Evolutionary conservation across 2,797 vertebrate species (phyloP), one percentile per base, ranked within the genome.

Genomic region (Alcedo atthis): DNA sequence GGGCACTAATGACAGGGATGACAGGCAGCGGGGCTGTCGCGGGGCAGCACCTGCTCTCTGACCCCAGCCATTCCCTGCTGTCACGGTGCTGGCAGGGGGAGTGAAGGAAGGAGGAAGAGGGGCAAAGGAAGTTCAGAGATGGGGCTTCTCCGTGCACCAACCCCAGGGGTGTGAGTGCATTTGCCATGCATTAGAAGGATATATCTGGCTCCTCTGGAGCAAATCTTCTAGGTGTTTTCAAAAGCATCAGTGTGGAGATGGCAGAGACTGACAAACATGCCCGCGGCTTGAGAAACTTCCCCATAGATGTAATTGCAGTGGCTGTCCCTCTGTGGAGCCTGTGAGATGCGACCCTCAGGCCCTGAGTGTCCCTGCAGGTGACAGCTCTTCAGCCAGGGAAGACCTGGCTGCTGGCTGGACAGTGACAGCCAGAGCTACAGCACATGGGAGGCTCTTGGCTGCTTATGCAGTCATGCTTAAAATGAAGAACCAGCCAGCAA

Each of bases 301-400:
- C 3, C 3, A 5, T 40, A 57, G 59, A 53, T 28, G 32, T 22
- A 33, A 43, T 16, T 70, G 26, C n/a, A 80, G 4, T 40, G 22
- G 26, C 67, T 71, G 14, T 46, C 33, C 21, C 75, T 35, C n/a
- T 10, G 51, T 17, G 25, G 10, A 14, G 2, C 18, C 20, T 22
- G 37, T 0, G 0, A 49, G 33, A 5, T 28, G 51, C 40, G 59
- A 22, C 10, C 9, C 5, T 8, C 1, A 1, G 24, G 20, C 59
- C 66, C 57, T 24, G n/a, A 57, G 51, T 2, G 3, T 85, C 20
- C 49, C 76, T 63, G 5, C 73, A 63, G 33, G 54, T 42, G 75
- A 30, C 69, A 92, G 37, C 33, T 71, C 66, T 83, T 61, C 2
- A 3, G 28, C 66, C 15, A 21, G 61, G 16, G 78, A 58, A 40